Percentiles rank a stretch among this genome's conserved stretches.
Conservation (phyloP, 1,140 invertebrate species). For the Plectus sambesii region DNA sequence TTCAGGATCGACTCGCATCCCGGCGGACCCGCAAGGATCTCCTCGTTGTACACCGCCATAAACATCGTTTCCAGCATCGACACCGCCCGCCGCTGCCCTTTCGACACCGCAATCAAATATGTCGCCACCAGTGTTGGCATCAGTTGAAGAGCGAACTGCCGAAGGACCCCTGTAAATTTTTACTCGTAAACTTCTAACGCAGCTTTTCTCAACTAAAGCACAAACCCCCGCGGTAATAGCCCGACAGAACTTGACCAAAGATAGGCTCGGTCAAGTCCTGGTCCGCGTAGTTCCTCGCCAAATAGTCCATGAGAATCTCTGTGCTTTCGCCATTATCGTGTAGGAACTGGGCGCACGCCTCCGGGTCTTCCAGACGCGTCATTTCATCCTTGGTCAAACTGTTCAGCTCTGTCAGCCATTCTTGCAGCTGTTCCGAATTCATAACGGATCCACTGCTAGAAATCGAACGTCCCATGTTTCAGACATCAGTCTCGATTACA, state of each 20-base stretch:
- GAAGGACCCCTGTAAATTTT: slow-evolving; percentile 26
- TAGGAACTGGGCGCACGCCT: slow-evolving; percentile 13
- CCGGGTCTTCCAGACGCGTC: slow-evolving; percentile 13
- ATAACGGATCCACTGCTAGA: too few relatives aligned
- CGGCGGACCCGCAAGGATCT: slow-evolving; percentile 34
- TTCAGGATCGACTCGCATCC: slow-evolving; percentile 30
- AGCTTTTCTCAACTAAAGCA: too few relatives aligned
- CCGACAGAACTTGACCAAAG: slow-evolving; percentile 35
- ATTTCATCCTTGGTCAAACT: too few relatives aligned
- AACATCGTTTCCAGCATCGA: slow-evolving; percentile 39
- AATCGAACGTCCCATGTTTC: too few relatives aligned
- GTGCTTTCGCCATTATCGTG: slow-evolving; percentile 20
- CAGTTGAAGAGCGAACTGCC: slow-evolving; percentile 37
- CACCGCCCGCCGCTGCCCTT: slow-evolving; percentile 25
- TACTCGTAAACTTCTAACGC: too few relatives aligned
- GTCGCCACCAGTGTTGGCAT: slow-evolving; percentile 31
- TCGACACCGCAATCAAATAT: slow-evolving; percentile 31
- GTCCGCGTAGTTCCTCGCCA: slow-evolving; percentile 38
- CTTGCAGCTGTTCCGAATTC: slow-evolving; percentile 24
- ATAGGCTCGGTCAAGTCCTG: slow-evolving; percentile 32
- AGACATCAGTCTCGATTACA: too few relatives aligned
- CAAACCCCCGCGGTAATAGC: slow-evolving; percentile 42
- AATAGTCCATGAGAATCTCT: slow-evolving; percentile 31
- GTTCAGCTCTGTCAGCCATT: slow-evolving; percentile 14
- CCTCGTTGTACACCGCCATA: slow-evolving; percentile 42